Evolutionary conservation across 2,888 invertebrate genomes (phyloP), one percentile per base, ranked within the genome.

Genomic region (Trypoxylon attenuatum): DNA sequence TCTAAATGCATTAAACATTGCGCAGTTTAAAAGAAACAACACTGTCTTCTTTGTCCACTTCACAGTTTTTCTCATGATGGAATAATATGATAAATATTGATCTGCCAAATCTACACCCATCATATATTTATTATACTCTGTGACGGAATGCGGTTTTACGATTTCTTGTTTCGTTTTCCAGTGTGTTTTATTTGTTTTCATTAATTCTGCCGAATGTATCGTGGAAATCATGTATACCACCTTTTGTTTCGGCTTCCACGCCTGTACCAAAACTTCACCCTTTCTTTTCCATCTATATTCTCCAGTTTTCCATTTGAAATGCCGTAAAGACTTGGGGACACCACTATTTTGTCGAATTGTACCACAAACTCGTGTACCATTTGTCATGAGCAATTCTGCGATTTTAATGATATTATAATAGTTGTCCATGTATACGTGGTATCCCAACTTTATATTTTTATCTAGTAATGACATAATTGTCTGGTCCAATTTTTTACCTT

Each of bases 1-100:
- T 58, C 15, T 43, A 45, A 51, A 58, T 58, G 51, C 51, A 58
- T 51, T 58, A 51, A 58, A 51, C 41, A 43, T 46, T 25, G 25
- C 25, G 8, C 25, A 25, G 25, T 25, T 25, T 4, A 25, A 5
- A 8, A 25, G 8, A 25, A 25, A 25, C 25, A 38, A 6, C n/a
- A 13, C 38, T 8, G n/a, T 5, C 15, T n/a, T 5, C n/a, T 38
- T 15, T 38, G 10, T 38, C 38, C 38, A 10, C n/a, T 38, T 38
- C n/a, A 4, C n/a, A 6, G 10, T 38, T 38, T 38, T 38, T 10
- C 15, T 5, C 4, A 38, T 6, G n/a, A 38, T 38, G 15, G 6
- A 13, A n/a, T 13, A 38, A 50, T 60, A 25, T 8, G 25, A 4
- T 4, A 25, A 8, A 25, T 25, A 25, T 25, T 25, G 25, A 8